These are phyloP conservation scores for Suncus etruscus DNA, from an alignment of 2,113 vertebrate species.

Conservation along the genomic window DNA sequence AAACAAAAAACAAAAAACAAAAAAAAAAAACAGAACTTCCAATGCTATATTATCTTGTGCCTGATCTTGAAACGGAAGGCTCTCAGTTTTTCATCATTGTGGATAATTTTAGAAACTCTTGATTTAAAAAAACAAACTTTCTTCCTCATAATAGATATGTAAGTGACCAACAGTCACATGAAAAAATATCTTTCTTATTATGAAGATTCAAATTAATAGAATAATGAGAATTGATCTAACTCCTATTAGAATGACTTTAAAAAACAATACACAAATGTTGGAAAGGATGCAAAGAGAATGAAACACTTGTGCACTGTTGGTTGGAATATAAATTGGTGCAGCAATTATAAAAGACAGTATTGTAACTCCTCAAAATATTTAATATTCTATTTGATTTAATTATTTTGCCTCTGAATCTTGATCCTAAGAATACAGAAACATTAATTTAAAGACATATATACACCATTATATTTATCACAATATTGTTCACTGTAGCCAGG, in stretches of 20 bases:
- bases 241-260: background rate
- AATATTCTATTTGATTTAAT: background rate
- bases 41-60: too few species aligned
- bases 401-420: background rate
- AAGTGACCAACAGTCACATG: background rate
- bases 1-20: too few species aligned
- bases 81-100: too few species aligned
- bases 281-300: background rate
- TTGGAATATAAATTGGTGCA: background rate
- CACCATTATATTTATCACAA: background rate
- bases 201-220: background rate
- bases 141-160: background rate
- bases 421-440: background rate
- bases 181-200: background rate
- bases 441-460: background rate
- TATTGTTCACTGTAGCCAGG: background rate
- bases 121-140: slow-evolving; percentile 42
- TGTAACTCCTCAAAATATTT: background rate
- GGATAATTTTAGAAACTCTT: background rate
- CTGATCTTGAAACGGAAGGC: too few species aligned
- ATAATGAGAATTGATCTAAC: background rate
- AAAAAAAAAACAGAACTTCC: too few species aligned
- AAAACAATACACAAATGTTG: background rate
- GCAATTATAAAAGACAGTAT: background rate
- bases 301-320: background rate